Evolutionary conservation across 1,140 invertebrate species (phyloP), one percentile per base, ranked within the genome.

Genomic region (Littorina saxatilis): DNA sequence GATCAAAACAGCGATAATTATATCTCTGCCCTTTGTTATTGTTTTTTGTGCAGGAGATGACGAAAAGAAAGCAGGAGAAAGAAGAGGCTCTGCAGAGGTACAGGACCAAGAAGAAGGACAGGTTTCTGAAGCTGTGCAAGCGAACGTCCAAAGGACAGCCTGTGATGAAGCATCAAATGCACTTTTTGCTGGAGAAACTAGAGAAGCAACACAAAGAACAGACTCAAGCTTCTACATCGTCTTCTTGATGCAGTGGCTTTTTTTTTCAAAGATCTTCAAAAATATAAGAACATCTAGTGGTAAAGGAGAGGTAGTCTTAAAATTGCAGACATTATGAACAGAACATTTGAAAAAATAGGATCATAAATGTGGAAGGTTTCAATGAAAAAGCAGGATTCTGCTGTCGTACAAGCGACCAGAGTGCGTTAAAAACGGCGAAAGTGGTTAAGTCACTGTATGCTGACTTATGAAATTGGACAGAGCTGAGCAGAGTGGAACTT

Each of bases 91-190:
- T 95, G 61, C 93, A 93, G 80, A 93, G 94, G 80, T 95, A 95
- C 82, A 95, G 94, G 84, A 92, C 94, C 84, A 94, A 94, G 58
- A 96, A 95, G 88, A 91, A 93, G 20, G 93, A 94, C 52, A 94
- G 93, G 73, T 95, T 93, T 81, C 95, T 95, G 88, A 94, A 94
- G 83, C 89, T 96, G 35, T 94, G 94, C 32, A 95, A 94, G 87
- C 96, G 95, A 88, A 96, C 94, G 2, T 95, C 93, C 83, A 95
- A 94, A 88, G 96, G 96, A 3, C 96, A 96, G 88, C 96, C 96
- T 2, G 92, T 96, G 0, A 96, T 96, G 95, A 95, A 94, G 81
- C 94, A 94, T 29, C 93, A 95, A 87, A 91, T 96, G 84, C 94
- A 96, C 90, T 86, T 96, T 82, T 90, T 96, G 52, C 91, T 96